Base-by-base conservation (phyloP, 2,113 vertebrate genomes). In the Urocitellus parryii region DNA sequence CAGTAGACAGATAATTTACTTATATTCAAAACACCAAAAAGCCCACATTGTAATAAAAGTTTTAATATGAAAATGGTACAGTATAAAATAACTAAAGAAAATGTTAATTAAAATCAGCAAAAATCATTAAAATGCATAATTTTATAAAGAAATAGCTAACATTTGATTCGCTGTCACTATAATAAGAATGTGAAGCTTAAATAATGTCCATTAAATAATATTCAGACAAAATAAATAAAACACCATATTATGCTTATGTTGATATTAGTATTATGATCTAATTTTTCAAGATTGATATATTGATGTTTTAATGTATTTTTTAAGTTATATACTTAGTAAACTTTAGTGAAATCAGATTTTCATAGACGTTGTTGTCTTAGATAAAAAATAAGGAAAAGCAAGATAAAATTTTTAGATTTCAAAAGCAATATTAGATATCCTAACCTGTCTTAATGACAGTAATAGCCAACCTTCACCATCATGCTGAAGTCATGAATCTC, bases 151-250 rank as follows among this genome's bases (percentile, higher is more conserved):
- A 65, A 61, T 42, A 73, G 10, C 67, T 56, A 68, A 37, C n/a
- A 42, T 88, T 95, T 83, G 32, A 90, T 25, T 24, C 7, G 42
- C 8, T 42, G 29, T 42, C 61, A 80, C 22, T 63, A 8, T 37
- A 6, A 86, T 78, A 95, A 53, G 3, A 56, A 91, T 37, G 4
- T 56, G 79, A 22, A 76, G 1, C 2, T 90, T 45, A 61, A 61
- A 24, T 45, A 89, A 73, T 72, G 11, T 82, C 10, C 2, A 74
- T 73, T 45, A 53, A 27, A 63, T 90, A 93, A 80, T 65, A 87
- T 56, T 18, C 3, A 93, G 11, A 78, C 12, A 78, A 76, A n/a
- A 51, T 83, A 96, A 84, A 72, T 76, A 53, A 77, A 95, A 65
- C 80, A 7, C 12, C 67, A 42, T 13, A 68, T 92, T 79, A 65